Conservation (phyloP, 2,888 invertebrate species). For the Acrocera orbiculus region DNA sequence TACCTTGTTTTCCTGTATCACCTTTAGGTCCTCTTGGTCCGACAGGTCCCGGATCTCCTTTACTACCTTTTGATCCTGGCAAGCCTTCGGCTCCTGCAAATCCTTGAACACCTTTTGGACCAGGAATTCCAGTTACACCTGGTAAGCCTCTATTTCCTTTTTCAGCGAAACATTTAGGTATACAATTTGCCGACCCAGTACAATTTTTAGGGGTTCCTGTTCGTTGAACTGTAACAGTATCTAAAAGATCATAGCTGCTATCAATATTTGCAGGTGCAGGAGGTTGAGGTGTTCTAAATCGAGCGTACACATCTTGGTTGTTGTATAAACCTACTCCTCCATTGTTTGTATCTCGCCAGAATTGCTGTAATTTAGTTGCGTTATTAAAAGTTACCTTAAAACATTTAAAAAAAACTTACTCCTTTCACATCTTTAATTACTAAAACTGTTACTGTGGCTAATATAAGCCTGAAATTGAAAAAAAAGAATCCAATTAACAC, state of each 20-base stretch:
- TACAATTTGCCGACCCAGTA: conserved; percentile 50
- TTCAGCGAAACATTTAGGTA: conserved; percentile 75
- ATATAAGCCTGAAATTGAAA: conserved; percentile 23
- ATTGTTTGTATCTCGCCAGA: conserved; percentile 25
- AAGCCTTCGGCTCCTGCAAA: conserved; percentile 71
- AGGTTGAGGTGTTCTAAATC: conserved; percentile 16
- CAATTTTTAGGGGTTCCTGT: conserved; percentile 40
- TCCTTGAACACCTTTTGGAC: conserved; percentile 58
- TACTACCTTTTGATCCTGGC: conserved; percentile 74
- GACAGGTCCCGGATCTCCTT: conserved; percentile 68
- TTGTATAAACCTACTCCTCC: conserved; percentile 23
- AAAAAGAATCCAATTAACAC: neutral
- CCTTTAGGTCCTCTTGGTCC: conserved; percentile 72
- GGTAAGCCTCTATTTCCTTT: conserved; percentile 67
- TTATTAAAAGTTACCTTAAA: neutral
- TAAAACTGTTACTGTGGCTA: conserved; percentile 25
- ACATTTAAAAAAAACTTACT: conserved; percentile 18
- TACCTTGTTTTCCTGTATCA: conserved; percentile 69
- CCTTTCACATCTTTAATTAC: conserved; percentile 21
- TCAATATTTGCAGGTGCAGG: conserved; percentile 19
- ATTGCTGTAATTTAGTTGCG: conserved; percentile 23
- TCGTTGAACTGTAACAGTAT: conserved; percentile 21
- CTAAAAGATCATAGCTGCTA: conserved; percentile 25
- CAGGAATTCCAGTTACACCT: conserved; percentile 51
- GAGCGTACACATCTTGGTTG: conserved; percentile 10